These are phyloP conservation scores for Catamblyrhynchus diadema DNA, from an alignment of 2,797 vertebrate species.

Conservation along the genomic window DNA sequence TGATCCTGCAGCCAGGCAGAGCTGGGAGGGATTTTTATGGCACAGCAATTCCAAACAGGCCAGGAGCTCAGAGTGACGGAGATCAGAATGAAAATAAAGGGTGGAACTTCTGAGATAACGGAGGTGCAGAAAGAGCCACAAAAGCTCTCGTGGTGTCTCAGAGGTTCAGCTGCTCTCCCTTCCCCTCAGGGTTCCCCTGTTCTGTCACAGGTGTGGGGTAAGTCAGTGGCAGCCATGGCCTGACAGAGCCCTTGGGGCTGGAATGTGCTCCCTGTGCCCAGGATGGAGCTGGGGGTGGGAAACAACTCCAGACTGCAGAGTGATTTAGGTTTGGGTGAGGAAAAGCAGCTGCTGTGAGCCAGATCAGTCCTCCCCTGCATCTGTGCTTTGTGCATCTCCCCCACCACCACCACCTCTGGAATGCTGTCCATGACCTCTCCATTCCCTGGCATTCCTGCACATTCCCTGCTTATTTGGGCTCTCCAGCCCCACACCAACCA, in stretches of 20 bases:
- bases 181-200: background rate
- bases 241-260: background rate
- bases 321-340: background rate
- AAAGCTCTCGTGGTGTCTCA: background rate
- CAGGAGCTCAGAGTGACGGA: background rate
- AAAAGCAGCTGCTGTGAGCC: background rate
- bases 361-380: background rate
- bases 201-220: background rate
- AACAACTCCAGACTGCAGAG: background rate
- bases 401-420: background rate
- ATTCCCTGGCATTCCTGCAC: background rate
- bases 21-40: constrained; percentile 8
- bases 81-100: background rate
- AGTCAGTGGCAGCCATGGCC: background rate
- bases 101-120: background rate
- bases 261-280: background rate
- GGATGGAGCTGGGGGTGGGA: background rate
- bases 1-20: constrained; percentile 18
- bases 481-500: background rate
- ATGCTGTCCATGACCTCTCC: background rate
- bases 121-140: background rate
- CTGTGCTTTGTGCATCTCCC: background rate
- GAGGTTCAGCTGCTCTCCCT: background rate
- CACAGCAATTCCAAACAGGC: background rate
- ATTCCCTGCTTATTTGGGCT: background rate